Percentiles rank a stretch among this genome's conserved stretches.
Evolutionary conservation across 2,797 vertebrate genomes (phyloP).

Genomic region (Onychomys leucogaster): DNA sequence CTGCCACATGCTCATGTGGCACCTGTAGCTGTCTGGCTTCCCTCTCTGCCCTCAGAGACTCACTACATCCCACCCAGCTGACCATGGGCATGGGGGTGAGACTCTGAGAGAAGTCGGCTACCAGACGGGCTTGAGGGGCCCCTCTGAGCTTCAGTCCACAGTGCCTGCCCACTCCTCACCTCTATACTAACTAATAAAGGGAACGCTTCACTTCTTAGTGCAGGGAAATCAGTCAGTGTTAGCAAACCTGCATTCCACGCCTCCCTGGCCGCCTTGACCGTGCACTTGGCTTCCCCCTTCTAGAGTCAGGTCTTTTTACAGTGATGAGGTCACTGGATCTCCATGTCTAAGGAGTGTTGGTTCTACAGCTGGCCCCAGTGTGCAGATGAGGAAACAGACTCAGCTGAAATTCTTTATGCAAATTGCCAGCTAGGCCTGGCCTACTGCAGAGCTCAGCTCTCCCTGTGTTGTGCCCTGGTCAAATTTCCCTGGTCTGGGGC

Average conservation of each 20-base stretch:
- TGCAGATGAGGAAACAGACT: neutral
- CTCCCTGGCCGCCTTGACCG: neutral
- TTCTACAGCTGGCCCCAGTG: neutral
- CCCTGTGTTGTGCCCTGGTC: neutral
- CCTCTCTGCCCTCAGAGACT: neutral
- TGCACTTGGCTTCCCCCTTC: neutral
- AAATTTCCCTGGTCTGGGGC: neutral
- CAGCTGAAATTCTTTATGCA: neutral
- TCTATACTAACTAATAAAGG: neutral
- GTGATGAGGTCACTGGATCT: fast-evolving
- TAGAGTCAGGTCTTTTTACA: neutral
- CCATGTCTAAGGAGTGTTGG: neutral
- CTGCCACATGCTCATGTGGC: neutral
- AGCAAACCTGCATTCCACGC: neutral
- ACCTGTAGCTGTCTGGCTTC: neutral
- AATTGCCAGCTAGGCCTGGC: neutral
- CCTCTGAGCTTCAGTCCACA: neutral
- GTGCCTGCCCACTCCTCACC: neutral
- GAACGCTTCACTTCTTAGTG: neutral
- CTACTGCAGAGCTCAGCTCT: neutral
- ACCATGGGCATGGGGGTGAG: neutral
- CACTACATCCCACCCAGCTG: neutral
- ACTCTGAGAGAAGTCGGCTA: neutral
- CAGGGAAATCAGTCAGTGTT: neutral
- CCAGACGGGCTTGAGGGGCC: neutral